Evolutionary conservation across 2,113 vertebrate genomes (phyloP).

Genomic region (Cochlearius cochlearius): DNA sequence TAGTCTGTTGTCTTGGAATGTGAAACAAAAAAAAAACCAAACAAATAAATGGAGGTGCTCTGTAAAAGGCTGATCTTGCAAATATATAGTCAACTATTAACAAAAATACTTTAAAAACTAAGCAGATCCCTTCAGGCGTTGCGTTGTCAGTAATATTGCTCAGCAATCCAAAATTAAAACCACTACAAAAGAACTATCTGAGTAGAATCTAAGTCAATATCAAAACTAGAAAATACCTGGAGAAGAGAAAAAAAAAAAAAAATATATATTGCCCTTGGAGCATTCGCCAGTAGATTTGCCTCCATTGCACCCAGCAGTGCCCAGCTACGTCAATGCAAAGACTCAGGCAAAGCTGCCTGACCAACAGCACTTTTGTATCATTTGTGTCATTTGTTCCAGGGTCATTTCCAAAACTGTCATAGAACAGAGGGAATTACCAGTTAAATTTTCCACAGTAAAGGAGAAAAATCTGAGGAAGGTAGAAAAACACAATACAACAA

Average conservation of each 20-base stretch:
- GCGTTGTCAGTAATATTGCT: neutral
- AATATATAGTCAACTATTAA: neutral
- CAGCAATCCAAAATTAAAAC: neutral
- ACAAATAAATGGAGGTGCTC: fast-evolving
- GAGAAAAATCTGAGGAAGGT: neutral
- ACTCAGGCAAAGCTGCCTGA: neutral
- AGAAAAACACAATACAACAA: neutral
- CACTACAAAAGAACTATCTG: neutral
- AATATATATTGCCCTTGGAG: neutral
- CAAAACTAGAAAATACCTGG: neutral
- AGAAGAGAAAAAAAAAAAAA: neutral
- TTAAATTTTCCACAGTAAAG: neutral
- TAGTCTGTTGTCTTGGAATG: neutral
- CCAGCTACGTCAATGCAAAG: neutral
- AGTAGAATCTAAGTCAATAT: neutral
- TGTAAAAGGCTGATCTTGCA: neutral
- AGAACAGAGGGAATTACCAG: neutral
- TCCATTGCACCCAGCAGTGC: neutral
- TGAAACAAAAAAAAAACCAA: neutral
- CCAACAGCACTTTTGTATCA: neutral
- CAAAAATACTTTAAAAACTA: neutral
- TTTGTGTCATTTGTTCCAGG: neutral
- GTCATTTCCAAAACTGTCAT: neutral
- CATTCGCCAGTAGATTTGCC: neutral
- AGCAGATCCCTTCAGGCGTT: neutral